Evolutionary conservation across 2,113 vertebrate genomes (phyloP).

Genomic region (Galemys pyrenaicus): DNA sequence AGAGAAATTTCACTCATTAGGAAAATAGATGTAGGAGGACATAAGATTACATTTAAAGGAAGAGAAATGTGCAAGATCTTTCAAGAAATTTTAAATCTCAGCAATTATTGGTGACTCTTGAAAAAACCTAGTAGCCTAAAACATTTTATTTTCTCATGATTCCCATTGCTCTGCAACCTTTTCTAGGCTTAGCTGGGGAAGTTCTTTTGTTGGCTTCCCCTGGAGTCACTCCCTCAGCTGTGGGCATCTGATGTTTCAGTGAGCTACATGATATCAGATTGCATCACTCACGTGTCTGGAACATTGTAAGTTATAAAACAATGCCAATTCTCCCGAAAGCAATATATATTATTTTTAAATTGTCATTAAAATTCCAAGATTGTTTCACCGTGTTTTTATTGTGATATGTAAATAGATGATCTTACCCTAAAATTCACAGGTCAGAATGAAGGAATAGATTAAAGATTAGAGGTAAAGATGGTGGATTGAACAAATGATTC

Average conservation of each 20-base stretch:
- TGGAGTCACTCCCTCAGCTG: neutral
- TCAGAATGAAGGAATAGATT: neutral
- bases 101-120: neutral
- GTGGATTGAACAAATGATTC: neutral
- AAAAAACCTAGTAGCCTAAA: neutral
- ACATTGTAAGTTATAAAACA: neutral
- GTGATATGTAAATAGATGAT: neutral
- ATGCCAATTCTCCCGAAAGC: neutral
- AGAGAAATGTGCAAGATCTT: neutral
- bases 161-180: neutral
- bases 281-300: neutral
- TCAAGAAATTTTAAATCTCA: neutral
- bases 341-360: neutral
- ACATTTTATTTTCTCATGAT: neutral
- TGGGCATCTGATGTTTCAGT: neutral
- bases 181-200: neutral
- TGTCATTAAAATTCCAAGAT: neutral
- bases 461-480: neutral
- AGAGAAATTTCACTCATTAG: neutral
- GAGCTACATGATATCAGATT: neutral
- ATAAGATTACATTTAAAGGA: neutral
- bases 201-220: neutral
- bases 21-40: neutral
- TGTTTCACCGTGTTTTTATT: neutral
- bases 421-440: neutral